Percentiles rank a stretch among this genome's conserved stretches.
Evolutionary conservation across 2,113 vertebrate genomes (phyloP).

Genomic region (Phylloscopus trochiloides): DNA sequence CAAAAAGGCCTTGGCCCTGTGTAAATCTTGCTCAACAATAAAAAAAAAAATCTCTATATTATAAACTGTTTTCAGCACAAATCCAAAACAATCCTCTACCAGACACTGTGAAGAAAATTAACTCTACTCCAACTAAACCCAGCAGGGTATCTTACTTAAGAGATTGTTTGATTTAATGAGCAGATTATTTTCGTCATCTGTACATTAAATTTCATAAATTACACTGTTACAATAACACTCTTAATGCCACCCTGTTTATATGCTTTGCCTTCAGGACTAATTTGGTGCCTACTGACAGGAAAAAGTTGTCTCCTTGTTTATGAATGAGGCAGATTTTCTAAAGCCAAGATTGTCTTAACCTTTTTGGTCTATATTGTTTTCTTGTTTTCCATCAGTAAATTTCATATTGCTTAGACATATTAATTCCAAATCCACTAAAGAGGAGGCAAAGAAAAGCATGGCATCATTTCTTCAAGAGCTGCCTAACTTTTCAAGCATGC

Average conservation of each 20-base stretch:
- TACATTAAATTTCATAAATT: neutral
- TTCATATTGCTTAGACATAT: neutral
- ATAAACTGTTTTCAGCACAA: neutral
- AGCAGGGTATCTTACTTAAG: neutral
- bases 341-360: neutral
- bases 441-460: neutral
- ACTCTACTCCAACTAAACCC: neutral
- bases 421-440: neutral
- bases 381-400: neutral
- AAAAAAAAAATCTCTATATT: neutral
- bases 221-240: neutral
- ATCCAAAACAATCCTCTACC: neutral
- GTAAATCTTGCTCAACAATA: neutral
- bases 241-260: neutral
- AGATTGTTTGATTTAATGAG: neutral
- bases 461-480: neutral
- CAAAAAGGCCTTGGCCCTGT: neutral
- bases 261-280: neutral
- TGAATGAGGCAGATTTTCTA: neutral
- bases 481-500: neutral
- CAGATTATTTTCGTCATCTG: neutral
- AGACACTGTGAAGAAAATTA: neutral
- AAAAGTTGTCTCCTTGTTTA: neutral
- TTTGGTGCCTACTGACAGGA: neutral
- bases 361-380: neutral